Evolutionary conservation across 2,113 vertebrate species (phyloP).

Genomic region (Hiodon tergisus): DNA sequence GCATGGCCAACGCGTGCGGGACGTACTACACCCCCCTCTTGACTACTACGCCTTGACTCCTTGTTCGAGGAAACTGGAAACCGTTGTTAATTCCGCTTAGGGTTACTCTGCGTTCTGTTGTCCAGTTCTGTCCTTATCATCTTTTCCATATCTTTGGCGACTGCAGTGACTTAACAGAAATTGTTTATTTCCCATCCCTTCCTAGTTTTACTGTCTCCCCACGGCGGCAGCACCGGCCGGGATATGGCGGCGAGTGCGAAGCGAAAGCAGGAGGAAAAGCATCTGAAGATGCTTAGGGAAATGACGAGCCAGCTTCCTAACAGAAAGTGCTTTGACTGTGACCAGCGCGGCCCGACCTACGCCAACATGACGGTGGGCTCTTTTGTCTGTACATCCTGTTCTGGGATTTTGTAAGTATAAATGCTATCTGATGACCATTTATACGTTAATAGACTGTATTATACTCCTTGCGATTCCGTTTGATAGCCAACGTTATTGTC

Average conservation of each 20-base stretch:
- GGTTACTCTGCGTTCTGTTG: no score
- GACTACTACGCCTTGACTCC: constrained; percentile 32
- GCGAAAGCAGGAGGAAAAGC: constrained; percentile 96
- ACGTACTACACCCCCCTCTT: constrained; percentile 29
- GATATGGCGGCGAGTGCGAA: constrained; percentile 92
- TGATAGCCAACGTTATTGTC: no score
- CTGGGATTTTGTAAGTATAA: constrained; percentile 85
- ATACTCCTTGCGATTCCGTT: no score
- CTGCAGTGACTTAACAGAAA: constrained; percentile 9
- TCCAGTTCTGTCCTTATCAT: no score
- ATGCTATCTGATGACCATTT: no score
- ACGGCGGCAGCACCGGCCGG: constrained; percentile 36
- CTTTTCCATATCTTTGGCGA: background rate
- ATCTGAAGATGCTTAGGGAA: constrained; percentile 94
- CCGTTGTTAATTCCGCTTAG: constrained; percentile 38
- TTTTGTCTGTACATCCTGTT: constrained; percentile 96
- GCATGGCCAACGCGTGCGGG: no score
- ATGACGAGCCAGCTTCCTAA: constrained; percentile 91
- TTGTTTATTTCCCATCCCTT: constrained; percentile 6
- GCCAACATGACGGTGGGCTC: constrained; percentile 95
- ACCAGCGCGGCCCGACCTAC: constrained; percentile 96
- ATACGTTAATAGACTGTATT: no score
- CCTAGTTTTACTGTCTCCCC: constrained; percentile 17
- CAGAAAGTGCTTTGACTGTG: constrained; percentile 96
- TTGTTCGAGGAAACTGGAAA: constrained; percentile 47